Evolutionary conservation across 2,797 vertebrate genomes (phyloP), one percentile per base, ranked within the genome.

Genomic region (Odontamblyopus rebecca): DNA sequence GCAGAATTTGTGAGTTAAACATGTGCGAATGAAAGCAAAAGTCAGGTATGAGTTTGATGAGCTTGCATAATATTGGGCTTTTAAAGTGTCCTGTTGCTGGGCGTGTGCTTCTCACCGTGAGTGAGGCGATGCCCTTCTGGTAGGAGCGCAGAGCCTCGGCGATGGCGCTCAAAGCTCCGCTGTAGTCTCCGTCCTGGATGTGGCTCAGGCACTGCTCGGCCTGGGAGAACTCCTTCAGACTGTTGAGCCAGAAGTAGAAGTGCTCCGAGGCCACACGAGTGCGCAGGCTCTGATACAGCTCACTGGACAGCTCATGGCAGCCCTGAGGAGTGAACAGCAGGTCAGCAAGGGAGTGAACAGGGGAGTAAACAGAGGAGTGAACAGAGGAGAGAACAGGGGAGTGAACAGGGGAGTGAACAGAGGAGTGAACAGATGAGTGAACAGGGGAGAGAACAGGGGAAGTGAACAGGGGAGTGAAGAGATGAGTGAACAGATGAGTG

Each of bases 231-330:
- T 99, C 97, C 91, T 98, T 97, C 90, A 99, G 92, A 85, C 97
- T 96, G 86, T 98, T 98, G 61, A 99, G 94, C 98, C 98, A 99
- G 90, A 99, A 99, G 95, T 99, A 99, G 89, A 99, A 98, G 88
- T 99, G 98, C 70, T 99, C 98, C 0, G 98, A 99, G 2, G 98
- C 98, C 67, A 99, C 98, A 0, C 97, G 96, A 15, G 98, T 98
- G 79, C 98, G 94, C 85, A 99, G 89, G 83, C 96, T 96, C 91
- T 97, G 96, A 87, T 98, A 99, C 54, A 99, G 93, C 74, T 99
- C 98, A 44, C 95, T 94, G 84, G 96, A 98, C 93, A 99, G 96
- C 85, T 98, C 95, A 1, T 99, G 98, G 82, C 97, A 98, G 66
- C 98, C 98, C 98, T 99, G 86, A 23, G 56, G 30, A 76, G 65